phyloP scores from a whole-genome alignment of 2,797 vertebrate species.

The Alauda arvensis region DNA sequence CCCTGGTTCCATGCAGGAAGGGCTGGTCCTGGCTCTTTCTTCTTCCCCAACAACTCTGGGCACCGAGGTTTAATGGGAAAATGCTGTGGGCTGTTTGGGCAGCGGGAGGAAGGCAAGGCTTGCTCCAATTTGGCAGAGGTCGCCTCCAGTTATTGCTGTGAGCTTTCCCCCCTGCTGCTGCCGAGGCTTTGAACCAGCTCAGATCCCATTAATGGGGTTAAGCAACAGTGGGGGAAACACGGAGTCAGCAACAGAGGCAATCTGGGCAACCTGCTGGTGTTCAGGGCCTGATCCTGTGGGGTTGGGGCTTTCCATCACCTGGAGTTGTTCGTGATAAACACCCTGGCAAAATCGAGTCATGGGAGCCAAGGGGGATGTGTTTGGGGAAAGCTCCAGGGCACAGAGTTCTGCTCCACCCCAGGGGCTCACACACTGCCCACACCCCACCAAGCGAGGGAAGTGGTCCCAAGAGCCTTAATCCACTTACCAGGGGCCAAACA shows the following conservation, averaged over 20 bases:
- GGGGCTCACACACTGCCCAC: not conserved
- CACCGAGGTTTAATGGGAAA: not conserved
- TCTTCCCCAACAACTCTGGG: not conserved
- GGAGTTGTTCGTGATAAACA: not conserved
- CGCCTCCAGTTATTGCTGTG: not conserved
- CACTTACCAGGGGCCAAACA: fast-evolving
- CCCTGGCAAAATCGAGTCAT: fast-evolving
- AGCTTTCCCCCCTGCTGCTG: slow-evolving; percentile 32
- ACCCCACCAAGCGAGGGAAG: fast-evolving
- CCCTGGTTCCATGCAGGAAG: not conserved
- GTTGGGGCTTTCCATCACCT: not conserved
- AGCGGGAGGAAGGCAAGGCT: not conserved
- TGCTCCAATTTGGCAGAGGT: slow-evolving; percentile 31
- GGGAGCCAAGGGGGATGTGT: not conserved
- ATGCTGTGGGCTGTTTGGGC: not conserved
- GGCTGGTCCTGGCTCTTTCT: not conserved
- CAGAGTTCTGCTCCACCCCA: fast-evolving
- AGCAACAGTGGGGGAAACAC: not conserved
- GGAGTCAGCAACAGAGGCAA: not conserved
- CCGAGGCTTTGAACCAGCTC: slow-evolving; percentile 20
- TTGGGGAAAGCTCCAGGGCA: fast-evolving
- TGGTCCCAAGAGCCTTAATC: not conserved
- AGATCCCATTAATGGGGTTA: not conserved
- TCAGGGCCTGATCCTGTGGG: not conserved
- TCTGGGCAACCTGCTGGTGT: not conserved